Base-by-base conservation (phyloP, 1,140 invertebrate genomes). In the Eulimnadia texana region DNA sequence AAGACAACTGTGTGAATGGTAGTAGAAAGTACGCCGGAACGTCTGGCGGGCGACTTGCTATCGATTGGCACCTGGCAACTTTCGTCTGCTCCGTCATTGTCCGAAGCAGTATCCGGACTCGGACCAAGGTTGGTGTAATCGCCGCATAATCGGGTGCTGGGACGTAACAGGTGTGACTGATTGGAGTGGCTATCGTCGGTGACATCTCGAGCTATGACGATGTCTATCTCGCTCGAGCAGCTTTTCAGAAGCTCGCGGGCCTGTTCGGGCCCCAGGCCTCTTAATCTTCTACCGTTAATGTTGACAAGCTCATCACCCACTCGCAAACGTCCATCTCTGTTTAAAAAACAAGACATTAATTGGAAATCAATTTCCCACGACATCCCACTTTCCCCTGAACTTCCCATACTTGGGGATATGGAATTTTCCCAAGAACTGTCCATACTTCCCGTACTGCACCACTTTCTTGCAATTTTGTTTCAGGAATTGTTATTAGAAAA, bases 261-360 rank as follows among this genome's bases (percentile, higher is more conserved):
- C 64, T 85, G 82, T 10, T 72, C 66, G 6, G 80, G 72, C n/a
- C 74, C 74, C 64, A 84, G 71, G 0, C 83, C 81, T 19, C 80
- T 75, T 42, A 86, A 66, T 47, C 80, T 74, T 47, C 76, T 76
- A 0, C 83, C 83, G 64, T 81, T 83, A 11, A 86, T 79, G 65
- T 83, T 78, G 13, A 86, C 72, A 25, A 86, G 74, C 70, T 85
- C 83, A 66, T 86, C 84, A 0, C 81, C 82, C 33, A 81, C 68
- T 33, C 73, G 72, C 50, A 80, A 70, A 58, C 78, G 73, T 9
- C 79, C 79, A 71, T 81, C 78, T 66, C 80, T 82, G 33, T 42
- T 6, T 6, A 42, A 16, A 42, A 42, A 42, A 42, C 6, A 42
- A 9, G 6, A 42, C 33, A 42, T 16, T 42, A 9, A 9, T 42